Conservation (phyloP, 2,797 vertebrate species). For the Sciurus carolinensis region DNA sequence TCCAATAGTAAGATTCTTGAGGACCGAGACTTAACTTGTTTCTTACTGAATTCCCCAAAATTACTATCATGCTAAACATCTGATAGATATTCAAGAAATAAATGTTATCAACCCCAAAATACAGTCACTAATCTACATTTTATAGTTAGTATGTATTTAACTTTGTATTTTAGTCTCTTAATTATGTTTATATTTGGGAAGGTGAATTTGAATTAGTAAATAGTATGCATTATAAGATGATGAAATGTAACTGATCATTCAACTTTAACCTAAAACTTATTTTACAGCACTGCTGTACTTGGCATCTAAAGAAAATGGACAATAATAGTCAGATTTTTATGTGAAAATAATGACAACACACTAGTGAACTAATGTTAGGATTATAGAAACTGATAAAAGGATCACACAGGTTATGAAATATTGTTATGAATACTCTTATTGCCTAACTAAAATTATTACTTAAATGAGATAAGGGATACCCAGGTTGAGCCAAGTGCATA, state of each 20-base stretch:
- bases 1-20: not conserved
- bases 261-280: conserved; percentile 5
- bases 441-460: conserved; percentile 30
- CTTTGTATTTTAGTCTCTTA: not conserved
- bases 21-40: not conserved
- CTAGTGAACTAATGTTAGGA: not conserved
- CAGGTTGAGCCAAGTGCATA: not conserved
- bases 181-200: conserved; percentile 23
- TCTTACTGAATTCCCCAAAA: not conserved
- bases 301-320: not conserved
- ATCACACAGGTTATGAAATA: not conserved
- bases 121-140: conserved; percentile 23
- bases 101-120: not conserved
- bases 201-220: conserved; percentile 54
- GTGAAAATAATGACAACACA: not conserved
- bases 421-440: not conserved
- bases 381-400: not conserved
- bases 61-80: not conserved
- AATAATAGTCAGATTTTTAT: not conserved
- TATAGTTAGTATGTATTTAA: not conserved
- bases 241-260: not conserved
- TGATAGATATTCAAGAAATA: not conserved
- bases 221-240: not conserved
- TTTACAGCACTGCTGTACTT: not conserved
- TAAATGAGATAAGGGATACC: not conserved